Percentiles rank a stretch among this genome's conserved stretches.
Evolutionary conservation across 1,140 invertebrate genomes (phyloP).

Genomic region (Marisa cornuarietis): DNA sequence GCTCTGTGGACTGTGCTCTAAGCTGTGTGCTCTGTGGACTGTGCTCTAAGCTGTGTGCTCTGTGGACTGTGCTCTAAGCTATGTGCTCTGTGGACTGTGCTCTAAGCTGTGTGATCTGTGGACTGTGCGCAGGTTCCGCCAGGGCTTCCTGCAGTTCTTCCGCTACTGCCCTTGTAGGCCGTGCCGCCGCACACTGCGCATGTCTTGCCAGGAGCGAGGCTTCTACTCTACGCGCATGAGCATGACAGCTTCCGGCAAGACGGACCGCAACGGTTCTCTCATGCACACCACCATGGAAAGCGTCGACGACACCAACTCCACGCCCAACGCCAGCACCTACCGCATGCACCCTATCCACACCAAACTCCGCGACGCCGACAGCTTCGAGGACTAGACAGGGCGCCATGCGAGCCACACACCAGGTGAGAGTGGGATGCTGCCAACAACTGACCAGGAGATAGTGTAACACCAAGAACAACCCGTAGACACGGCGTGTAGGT

Average conservation of each 20-base stretch:
- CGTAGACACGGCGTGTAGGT: too few species aligned
- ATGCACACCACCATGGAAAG: slow-evolving; percentile 53
- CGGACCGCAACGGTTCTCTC: slow-evolving; percentile 48
- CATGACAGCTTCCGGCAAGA: slow-evolving; percentile 35
- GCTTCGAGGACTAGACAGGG: slow-evolving; percentile 6
- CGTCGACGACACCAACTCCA: slow-evolving; percentile 38
- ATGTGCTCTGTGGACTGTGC: too few species aligned
- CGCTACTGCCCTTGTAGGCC: slow-evolving; percentile 52
- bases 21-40: too few species aligned
- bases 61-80: too few species aligned
- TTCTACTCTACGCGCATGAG: slow-evolving; percentile 44
- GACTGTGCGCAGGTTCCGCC: slow-evolving; percentile 49
- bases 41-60: too few species aligned
- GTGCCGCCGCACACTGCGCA: slow-evolving; percentile 41
- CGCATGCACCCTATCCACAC: slow-evolving; percentile 35
- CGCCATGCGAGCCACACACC: too few species aligned
- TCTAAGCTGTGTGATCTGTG: neutral
- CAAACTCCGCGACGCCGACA: slow-evolving; percentile 4
- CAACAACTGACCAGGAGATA: too few species aligned
- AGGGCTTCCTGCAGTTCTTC: slow-evolving; percentile 56
- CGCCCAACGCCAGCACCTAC: slow-evolving; percentile 32
- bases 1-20: too few species aligned
- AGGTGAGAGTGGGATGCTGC: too few species aligned
- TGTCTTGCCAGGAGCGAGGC: slow-evolving; percentile 42
- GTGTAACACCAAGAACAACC: too few species aligned